These are phyloP conservation scores for Eupithecia subfuscata DNA, from an alignment of 2,888 invertebrate species.

Conservation along the genomic window DNA sequence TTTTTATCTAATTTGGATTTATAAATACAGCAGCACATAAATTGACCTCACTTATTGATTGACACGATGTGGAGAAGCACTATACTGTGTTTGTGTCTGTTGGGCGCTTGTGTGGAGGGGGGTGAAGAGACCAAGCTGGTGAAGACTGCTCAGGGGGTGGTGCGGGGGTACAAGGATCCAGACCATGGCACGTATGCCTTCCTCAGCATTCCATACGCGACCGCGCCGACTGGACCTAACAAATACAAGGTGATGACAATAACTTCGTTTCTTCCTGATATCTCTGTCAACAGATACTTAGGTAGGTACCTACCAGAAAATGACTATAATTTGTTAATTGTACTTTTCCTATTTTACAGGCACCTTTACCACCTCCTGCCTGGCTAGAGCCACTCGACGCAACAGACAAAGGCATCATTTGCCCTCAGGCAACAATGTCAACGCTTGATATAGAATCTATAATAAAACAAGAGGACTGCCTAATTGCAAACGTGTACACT, in stretches of 20 bases:
- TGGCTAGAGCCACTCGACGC: slow-evolving; percentile 13
- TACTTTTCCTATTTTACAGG: slow-evolving; percentile 45
- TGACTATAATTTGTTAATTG: too few species aligned
- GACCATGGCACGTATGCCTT: slow-evolving; percentile 44
- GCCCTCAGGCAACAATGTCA: neutral
- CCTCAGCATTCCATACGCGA: slow-evolving; percentile 58
- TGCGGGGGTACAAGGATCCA: slow-evolving; percentile 53
- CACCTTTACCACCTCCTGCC: slow-evolving; percentile 48
- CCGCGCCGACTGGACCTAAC: slow-evolving; percentile 52
- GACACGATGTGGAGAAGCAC: slow-evolving; percentile 29
- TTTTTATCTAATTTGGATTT: too few species aligned
- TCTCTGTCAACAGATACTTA: too few species aligned
- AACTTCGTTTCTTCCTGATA: too few species aligned
- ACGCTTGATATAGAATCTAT: neutral
- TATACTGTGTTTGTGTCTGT: slow-evolving; percentile 24
- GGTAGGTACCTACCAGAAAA: too few species aligned
- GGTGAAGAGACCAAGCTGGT: slow-evolving; percentile 44
- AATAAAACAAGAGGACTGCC: slow-evolving; percentile 58
- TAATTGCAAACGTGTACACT: slow-evolving; percentile 63
- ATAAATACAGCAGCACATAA: too few species aligned
- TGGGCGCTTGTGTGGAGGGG: slow-evolving; percentile 10
- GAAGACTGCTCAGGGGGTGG: slow-evolving; percentile 51
- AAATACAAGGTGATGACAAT: slow-evolving; percentile 49
- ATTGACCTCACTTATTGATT: too few species aligned
- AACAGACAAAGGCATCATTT: slow-evolving; percentile 9